phyloP scores from a whole-genome alignment of 2,113 vertebrate species.

The Alces alces region DNA sequence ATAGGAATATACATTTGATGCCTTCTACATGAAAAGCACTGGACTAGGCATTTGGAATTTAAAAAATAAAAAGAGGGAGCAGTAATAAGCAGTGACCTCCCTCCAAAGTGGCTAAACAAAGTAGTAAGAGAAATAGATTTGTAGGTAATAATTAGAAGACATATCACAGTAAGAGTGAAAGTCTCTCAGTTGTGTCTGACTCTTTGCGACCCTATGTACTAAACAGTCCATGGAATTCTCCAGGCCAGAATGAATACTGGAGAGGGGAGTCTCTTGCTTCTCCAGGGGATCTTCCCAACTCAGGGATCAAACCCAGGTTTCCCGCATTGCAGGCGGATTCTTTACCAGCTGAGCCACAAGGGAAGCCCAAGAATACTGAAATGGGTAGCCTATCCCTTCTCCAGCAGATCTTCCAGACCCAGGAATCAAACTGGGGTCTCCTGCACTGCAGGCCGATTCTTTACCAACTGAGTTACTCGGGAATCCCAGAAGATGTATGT shows the following conservation, averaged over 20 bases:
- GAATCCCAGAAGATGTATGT: neutral
- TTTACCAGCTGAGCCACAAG: neutral
- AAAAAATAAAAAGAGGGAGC: neutral
- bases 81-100: accelerated
- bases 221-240: neutral
- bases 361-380: neutral
- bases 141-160: neutral
- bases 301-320: neutral
- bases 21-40: neutral
- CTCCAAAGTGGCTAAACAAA: neutral
- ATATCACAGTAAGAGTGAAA: neutral
- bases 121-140: neutral
- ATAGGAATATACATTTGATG: neutral
- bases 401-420: neutral
- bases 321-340: neutral
- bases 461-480: no score
- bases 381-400: neutral
- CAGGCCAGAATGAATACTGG: neutral
- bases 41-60: neutral
- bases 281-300: neutral
- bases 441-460: no score
- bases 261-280: neutral
- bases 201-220: neutral
- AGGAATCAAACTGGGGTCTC: neutral
- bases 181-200: neutral